Evolutionary conservation across 2,888 invertebrate species (phyloP), one percentile per base, ranked within the genome.

Genomic region (Pseudoips prasinana): DNA sequence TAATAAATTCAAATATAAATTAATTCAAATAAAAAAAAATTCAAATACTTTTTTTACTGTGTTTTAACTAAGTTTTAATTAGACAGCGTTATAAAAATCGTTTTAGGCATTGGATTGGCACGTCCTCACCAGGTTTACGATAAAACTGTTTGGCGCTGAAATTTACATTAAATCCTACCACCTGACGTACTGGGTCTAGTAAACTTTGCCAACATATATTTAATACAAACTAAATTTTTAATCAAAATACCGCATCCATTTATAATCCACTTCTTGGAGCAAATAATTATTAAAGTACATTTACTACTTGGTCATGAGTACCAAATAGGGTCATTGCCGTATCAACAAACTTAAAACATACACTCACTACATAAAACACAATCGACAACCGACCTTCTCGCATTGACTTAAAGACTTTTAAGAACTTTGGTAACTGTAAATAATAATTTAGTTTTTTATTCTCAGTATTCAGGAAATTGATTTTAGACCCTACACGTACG

Each of bases 321-420:
- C 28, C 46, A 2, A 50, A 50, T 33, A 29, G 45, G 55, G 56
- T 52, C 47, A 57, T 34, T 51, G 53, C 18, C 35, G 27, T 9
- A 10, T 31, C n/a, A n/a, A n/a, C 37, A 17, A 46, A 35, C 26
- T 56, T 36, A 26, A 3, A 8, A n/a, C n/a, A 0, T 7, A 7
- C 17, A 25, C 10, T 52, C 7, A 8, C 1, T 20, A 31, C 4
- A 14, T n/a, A 19, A 18, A 7, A 27, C 10, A 11, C 34, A 42
- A 34, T 35, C 33, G 10, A 48, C 20, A 20, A 1, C 9, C 19
- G 30, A 38, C 29, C 28, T 24, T 42, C 37, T 3, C 0, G 0
- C 1, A 5, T 7, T 7, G 2, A 0, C 0, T 1, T 33, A 33
- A 28, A 20, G 30, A 22, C n/a, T 9, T 9, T 6, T 3, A 8